Percentiles rank a stretch among this genome's conserved stretches.
These are phyloP conservation scores for Thalpophila matura DNA, from an alignment of 2,888 invertebrate species.

Conservation along the genomic window DNA sequence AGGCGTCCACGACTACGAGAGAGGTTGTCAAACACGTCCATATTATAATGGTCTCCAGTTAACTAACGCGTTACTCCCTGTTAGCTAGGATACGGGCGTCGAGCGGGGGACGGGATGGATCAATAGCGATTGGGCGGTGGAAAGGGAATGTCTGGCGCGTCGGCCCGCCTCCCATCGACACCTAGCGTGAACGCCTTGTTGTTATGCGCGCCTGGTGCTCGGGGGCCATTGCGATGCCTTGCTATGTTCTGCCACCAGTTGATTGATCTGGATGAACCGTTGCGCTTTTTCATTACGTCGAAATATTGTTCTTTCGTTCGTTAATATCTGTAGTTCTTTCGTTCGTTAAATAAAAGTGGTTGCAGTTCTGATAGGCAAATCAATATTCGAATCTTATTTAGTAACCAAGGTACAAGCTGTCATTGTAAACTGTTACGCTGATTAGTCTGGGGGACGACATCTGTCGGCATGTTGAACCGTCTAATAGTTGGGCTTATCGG, in stretches of 20 bases:
- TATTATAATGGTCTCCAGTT: constrained; percentile 71
- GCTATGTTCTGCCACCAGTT: constrained; percentile 65
- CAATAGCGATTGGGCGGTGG: constrained; percentile 83
- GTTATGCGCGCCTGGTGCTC: constrained; percentile 86
- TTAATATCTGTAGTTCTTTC: not conserved
- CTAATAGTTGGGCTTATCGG: constrained; percentile 75
- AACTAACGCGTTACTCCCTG: constrained; percentile 70
- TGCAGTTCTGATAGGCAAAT: not conserved
- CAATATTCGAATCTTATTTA: constrained; percentile 31
- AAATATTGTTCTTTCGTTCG: not conserved
- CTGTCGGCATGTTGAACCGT: constrained; percentile 73
- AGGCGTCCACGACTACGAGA: constrained; percentile 77
- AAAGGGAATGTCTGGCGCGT: constrained; percentile 86
- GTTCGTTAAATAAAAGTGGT: not conserved
- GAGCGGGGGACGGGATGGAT: constrained; percentile 78
- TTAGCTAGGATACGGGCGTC: constrained; percentile 65
- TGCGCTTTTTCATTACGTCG: constrained; percentile 10
- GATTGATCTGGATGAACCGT: constrained; percentile 54
- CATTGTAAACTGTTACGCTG: constrained; percentile 71
- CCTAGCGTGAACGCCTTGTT: constrained; percentile 85
- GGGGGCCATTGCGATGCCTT: constrained; percentile 76
- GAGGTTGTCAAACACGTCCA: constrained; percentile 74
- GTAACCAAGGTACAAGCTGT: constrained; percentile 64
- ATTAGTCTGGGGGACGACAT: constrained; percentile 72
- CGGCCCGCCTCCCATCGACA: constrained; percentile 86